Base-by-base conservation (phyloP, 2,888 invertebrate species). In the Pyrocoelia pectoralis region DNA sequence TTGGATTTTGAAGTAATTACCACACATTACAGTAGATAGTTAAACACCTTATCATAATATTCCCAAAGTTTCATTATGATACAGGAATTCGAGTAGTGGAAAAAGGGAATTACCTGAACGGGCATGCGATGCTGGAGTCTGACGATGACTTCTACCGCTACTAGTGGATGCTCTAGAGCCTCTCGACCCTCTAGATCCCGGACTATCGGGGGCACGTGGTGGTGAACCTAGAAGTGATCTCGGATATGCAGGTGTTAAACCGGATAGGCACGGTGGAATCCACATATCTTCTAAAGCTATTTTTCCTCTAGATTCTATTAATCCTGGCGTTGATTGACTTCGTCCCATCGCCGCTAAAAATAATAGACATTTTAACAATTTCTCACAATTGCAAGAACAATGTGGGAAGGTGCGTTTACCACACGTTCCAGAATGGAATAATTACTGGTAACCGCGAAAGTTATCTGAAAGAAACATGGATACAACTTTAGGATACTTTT, bases 271-370 rank as follows among this genome's bases (percentile, higher is more conserved):
- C 29, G 88, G 86, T 55, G 88, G 86, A 68, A 92, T 83, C 88
- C 91, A 89, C 92, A 92, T 92, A 70, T 92, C 91, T 83, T 95
- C 95, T 72, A 95, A 84, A 62, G 97, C 91, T 72, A 95, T 87
- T 76, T 94, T 92, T 63, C 97, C 97, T 73, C 90, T 88, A 61
- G 96, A 95, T 83, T 98, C 97, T 74, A 98, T 92, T 74, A 97
- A 86, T 48, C 97, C 97, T 10, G 98, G 97, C 64, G 98, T 97
- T 74, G 97, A 97, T 80, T 94, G 94, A 82, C 97, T 95, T 77
- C 97, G 89, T 75, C 96, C 94, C 91, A 97, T 92, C 74, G 95
- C 94, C 84, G 94, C 95, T 95, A 85, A 71, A 79, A 82, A 28
- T 48, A 53, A 24, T 38, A 49, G 2, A n/a, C 14, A 29, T 12